Conservation (phyloP, 2,888 invertebrate genomes). For the Cyclophora albipunctata region DNA sequence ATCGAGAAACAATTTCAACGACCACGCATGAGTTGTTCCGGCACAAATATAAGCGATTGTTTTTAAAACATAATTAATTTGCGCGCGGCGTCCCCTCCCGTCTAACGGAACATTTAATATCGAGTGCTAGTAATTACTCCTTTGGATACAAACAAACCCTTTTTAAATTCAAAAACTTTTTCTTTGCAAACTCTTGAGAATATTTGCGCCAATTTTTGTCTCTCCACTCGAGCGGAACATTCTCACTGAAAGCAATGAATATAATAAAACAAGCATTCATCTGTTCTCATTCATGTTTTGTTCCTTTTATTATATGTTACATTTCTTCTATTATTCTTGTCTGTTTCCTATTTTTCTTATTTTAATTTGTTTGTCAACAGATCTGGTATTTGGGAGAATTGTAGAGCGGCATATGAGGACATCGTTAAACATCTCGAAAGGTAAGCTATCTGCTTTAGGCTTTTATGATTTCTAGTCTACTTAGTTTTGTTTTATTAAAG, state of each 20-base stretch:
- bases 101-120: slow-evolving; percentile 74
- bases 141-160: slow-evolving; percentile 64
- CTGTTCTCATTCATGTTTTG: slow-evolving; percentile 25
- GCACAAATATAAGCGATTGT: slow-evolving; percentile 71
- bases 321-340: slow-evolving; percentile 29
- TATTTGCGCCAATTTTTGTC: slow-evolving; percentile 42
- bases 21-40: slow-evolving; percentile 69
- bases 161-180: slow-evolving; percentile 55
- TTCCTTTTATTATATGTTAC: slow-evolving; percentile 24
- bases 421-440: slow-evolving; percentile 96
- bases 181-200: slow-evolving; percentile 45
- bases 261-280: slow-evolving; percentile 24
- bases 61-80: slow-evolving; percentile 75
- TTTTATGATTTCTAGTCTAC: slow-evolving; percentile 3
- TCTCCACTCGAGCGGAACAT: slow-evolving; percentile 12
- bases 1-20: slow-evolving; percentile 70
- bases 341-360: slow-evolving; percentile 50
- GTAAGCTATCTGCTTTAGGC: slow-evolving; percentile 69
- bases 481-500: slow-evolving; percentile 1
- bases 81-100: slow-evolving; percentile 58
- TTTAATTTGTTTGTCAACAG: slow-evolving; percentile 75
- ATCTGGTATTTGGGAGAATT: slow-evolving; percentile 95
- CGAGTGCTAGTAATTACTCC: slow-evolving; percentile 74
- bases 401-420: slow-evolving; percentile 95
- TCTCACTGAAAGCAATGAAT: slow-evolving; percentile 5